Evolutionary conservation across 92 coral and sea anemone genomes (phyloP).

Genomic region (Actinernus sp.): DNA sequence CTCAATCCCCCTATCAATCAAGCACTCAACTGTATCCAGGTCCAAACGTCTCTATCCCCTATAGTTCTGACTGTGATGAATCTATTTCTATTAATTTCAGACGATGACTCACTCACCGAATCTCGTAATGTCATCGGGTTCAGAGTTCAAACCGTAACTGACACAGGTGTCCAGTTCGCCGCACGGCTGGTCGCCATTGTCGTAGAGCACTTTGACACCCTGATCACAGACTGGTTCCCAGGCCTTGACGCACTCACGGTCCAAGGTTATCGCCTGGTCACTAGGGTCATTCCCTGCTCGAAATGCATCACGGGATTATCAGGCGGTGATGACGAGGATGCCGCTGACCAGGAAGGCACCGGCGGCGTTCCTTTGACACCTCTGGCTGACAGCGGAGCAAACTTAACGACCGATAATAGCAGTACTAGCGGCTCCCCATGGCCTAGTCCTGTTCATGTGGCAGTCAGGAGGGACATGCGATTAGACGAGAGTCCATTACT

Average conservation of each 20-base stretch:
- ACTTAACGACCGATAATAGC: slow-evolving; percentile 84
- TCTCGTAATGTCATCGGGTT: slow-evolving; percentile 70
- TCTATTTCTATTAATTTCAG: slow-evolving; percentile 6
- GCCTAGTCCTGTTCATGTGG: slow-evolving; percentile 88
- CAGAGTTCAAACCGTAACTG: slow-evolving; percentile 86
- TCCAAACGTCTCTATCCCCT: no score
- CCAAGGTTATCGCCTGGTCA: slow-evolving; percentile 94
- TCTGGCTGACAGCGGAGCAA: slow-evolving; percentile 73
- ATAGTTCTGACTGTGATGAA: no score
- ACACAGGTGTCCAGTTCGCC: slow-evolving; percentile 81
- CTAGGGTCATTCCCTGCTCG: slow-evolving; percentile 86
- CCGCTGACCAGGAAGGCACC: slow-evolving; percentile 10
- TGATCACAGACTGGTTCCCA: slow-evolving; percentile 99
- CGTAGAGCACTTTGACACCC: slow-evolving; percentile 93
- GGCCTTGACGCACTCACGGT: slow-evolving; percentile 95
- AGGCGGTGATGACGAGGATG: slow-evolving; percentile 37
- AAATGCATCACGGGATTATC: slow-evolving; percentile 81
- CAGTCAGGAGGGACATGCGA: slow-evolving; percentile 13
- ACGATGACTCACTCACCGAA: slow-evolving; percentile 45
- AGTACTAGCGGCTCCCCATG: slow-evolving; percentile 88
- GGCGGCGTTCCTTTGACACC: slow-evolving; percentile 21
- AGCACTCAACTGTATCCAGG: no score
- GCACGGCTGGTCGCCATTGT: slow-evolving; percentile 91
- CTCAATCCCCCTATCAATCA: no score
- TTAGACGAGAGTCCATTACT: slow-evolving; percentile 12